phyloP scores from a whole-genome alignment of 1,140 invertebrate species.

The Ruditapes philippinarum region DNA sequence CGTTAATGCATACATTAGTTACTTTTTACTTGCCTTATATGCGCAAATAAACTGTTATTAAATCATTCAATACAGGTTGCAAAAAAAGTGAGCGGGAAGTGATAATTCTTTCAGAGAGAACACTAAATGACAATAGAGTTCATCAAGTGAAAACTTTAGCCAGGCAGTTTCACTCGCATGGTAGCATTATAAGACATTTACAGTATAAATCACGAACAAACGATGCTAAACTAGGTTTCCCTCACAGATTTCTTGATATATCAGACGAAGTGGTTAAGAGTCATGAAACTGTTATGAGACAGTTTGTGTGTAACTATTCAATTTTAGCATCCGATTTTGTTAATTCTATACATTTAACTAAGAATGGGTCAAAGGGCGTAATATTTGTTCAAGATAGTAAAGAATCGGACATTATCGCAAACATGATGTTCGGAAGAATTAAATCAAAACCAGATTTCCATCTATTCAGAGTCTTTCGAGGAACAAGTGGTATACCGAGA shows the following conservation, averaged over 20 bases:
- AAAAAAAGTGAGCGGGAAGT: neutral
- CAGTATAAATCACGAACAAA: neutral
- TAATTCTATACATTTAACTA: neutral
- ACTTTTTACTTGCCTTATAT: no score
- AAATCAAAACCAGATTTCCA: neutral
- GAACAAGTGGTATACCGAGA: neutral
- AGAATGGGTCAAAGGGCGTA: neutral
- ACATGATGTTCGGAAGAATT: neutral
- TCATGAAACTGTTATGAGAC: neutral
- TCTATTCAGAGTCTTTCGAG: neutral
- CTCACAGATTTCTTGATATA: neutral
- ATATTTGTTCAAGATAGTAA: conserved; percentile 1
- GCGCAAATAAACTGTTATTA: no score
- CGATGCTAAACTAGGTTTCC: neutral
- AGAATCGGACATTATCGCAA: neutral
- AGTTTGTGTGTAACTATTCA: conserved; percentile 5
- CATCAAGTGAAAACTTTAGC: neutral
- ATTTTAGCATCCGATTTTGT: neutral
- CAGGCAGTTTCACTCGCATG: neutral
- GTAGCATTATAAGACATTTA: neutral
- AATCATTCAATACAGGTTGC: no score
- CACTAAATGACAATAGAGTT: neutral
- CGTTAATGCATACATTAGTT: no score
- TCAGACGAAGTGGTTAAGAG: neutral
- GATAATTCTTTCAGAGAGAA: neutral